These are phyloP conservation scores for Tetramorium parvispinum DNA, from an alignment of 1,140 invertebrate species.

Conservation along the genomic window DNA sequence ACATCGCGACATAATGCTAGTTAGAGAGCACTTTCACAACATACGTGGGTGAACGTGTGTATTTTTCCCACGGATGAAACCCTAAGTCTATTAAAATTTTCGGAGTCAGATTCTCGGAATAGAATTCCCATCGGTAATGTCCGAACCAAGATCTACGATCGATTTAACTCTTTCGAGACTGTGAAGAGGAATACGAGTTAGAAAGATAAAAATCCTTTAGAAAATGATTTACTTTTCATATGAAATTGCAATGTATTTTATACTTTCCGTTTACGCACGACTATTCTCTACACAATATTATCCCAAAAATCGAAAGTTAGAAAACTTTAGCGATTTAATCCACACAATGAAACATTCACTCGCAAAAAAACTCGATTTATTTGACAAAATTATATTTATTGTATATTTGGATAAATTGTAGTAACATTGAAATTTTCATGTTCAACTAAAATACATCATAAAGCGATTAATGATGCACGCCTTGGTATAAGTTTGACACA, in stretches of 20 bases:
- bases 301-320: neutral
- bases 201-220: neutral
- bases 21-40: constrained; percentile 43
- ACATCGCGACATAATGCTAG: constrained; percentile 49
- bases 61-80: constrained; percentile 41
- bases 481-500: neutral
- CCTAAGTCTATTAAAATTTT: constrained; percentile 46
- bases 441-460: neutral
- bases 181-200: too few relatives aligned
- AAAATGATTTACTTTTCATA: neutral
- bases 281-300: neutral
- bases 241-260: neutral
- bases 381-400: neutral
- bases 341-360: neutral
- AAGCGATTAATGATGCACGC: neutral
- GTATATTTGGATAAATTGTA: neutral
- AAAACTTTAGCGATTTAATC: neutral
- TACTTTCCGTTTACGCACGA: neutral
- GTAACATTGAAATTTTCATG: neutral
- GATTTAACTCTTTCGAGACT: neutral
- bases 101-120: constrained; percentile 10
- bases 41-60: constrained; percentile 14
- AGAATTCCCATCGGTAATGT: neutral
- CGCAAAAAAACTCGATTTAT: neutral
- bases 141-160: neutral